These are phyloP conservation scores for Dolichallabes microphthalmus DNA, from an alignment of 2,113 vertebrate species.

Conservation along the genomic window DNA sequence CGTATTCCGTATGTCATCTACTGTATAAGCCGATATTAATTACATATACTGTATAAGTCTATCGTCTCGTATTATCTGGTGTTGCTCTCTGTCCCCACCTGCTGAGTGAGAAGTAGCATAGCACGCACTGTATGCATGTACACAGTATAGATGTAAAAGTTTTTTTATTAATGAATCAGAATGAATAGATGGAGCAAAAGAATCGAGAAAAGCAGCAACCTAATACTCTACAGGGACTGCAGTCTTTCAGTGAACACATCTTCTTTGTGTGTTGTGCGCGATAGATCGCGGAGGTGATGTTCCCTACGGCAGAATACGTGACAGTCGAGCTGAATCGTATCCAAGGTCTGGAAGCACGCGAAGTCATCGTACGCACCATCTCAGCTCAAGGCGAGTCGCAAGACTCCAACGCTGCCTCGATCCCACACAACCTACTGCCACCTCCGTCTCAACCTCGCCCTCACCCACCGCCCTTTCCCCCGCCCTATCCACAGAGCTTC, in stretches of 20 bases:
- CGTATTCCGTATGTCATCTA: not conserved
- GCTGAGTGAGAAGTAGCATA: slow-evolving; percentile 49
- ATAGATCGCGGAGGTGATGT: slow-evolving; percentile 88
- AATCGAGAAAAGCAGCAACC: not conserved
- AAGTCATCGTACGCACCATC: slow-evolving; percentile 88
- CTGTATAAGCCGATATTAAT: not conserved
- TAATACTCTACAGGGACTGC: not conserved
- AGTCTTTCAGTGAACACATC: not conserved
- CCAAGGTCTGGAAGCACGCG: slow-evolving; percentile 82
- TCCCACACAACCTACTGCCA: slow-evolving; percentile 84
- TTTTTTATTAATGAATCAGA: not conserved
- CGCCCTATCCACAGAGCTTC: slow-evolving; percentile 41
- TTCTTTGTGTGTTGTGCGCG: slow-evolving; percentile 12
- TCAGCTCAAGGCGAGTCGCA: slow-evolving; percentile 91
- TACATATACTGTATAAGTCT: no score
- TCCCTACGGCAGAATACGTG: slow-evolving; percentile 81
- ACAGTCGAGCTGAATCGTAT: slow-evolving; percentile 83
- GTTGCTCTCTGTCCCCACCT: slow-evolving; percentile 63
- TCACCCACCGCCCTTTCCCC: slow-evolving; percentile 51
- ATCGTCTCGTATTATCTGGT: not conserved
- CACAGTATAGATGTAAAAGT: not conserved
- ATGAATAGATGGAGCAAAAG: not conserved
- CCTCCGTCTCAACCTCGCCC: slow-evolving; percentile 62
- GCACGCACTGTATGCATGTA: not conserved
- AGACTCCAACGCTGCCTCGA: slow-evolving; percentile 80